Base-by-base conservation (phyloP, 2,113 vertebrate genomes). In the Pollimyrus isidori region DNA sequence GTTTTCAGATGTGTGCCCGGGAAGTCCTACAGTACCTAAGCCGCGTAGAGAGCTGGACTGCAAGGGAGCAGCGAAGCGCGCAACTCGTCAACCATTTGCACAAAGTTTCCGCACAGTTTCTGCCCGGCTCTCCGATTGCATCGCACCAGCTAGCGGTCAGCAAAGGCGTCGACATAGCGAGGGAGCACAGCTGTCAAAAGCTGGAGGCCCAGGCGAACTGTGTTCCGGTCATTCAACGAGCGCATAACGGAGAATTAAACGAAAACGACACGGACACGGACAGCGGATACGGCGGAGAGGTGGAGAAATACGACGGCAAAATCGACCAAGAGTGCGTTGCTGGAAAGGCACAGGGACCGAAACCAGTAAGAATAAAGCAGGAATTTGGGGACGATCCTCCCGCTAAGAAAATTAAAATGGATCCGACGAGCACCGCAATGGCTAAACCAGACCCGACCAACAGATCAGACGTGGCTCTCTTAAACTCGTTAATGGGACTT, bases 231-330 rank as follows among this genome's bases (percentile, higher is more conserved):
- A 99, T 99, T 90, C 98, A 97, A 96, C 96, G 98, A 96, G 98
- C 97, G 95, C 98, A 97, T 69, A 94, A 93, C 87, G 93, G 95
- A 65, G 98, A 99, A 93, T 93, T 95, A 35, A 96, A 96, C 56
- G 98, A 98, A 93, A 97, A 97, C 76, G 98, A 99, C 96, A 98
- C 98, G 0, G 98, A 99, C 95, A 99, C 98, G 7, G 98, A 98
- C 96, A 99, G 98, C 87, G 98, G 98, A 90, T 99, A 99, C 85
- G 98, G 98, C 1, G 98, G 98, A 0, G 98, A 98, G 87, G 94
- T 95, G 0, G 98, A 98, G 58, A 96, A 95, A 93, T 90, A 87
- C 30, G 96, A 96, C 0, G 92, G 92, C 35, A 94, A 94, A 90
- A 86, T 52, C 1, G 94, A 95, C 0, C 95, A 95, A 92, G 94